Percentiles rank a stretch among this genome's conserved stretches.
These are phyloP conservation scores for Oryzias sinensis DNA, from an alignment of 2,797 vertebrate species.

Conservation along the genomic window DNA sequence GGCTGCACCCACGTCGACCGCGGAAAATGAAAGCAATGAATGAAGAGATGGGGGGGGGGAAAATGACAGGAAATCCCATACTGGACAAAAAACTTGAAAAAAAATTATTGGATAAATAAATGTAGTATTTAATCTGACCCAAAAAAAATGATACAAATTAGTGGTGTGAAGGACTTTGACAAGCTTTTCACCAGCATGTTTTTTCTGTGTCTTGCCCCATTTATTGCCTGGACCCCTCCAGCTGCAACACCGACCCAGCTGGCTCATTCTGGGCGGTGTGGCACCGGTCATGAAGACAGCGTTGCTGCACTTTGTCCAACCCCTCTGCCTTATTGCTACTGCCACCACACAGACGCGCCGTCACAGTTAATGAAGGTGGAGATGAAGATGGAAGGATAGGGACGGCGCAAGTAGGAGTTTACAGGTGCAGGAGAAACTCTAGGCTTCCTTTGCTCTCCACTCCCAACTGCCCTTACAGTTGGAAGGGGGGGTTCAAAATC, in stretches of 20 bases:
- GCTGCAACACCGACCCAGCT: constrained; percentile 21
- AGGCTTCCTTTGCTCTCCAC: constrained; percentile 40
- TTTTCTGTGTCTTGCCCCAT: constrained; percentile 47
- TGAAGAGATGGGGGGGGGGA: constrained; percentile 31
- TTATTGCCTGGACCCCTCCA: constrained; percentile 16
- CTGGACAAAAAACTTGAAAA: constrained; percentile 52
- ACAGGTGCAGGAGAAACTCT: constrained; percentile 19
- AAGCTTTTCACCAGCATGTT: constrained; percentile 54
- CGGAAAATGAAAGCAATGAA: constrained; percentile 42
- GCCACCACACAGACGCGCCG: constrained; percentile 36
- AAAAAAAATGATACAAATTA: background rate
- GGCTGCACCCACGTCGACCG: constrained; percentile 47
- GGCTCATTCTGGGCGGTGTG: constrained; percentile 9
- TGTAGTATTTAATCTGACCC: constrained; percentile 11
- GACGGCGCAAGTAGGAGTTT: constrained; percentile 22
- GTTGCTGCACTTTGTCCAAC: constrained; percentile 6
- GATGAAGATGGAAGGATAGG: constrained; percentile 17
- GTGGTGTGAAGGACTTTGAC: background rate
- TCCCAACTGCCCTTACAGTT: constrained; percentile 38
- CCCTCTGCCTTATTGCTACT: constrained; percentile 43
- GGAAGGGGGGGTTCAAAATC: constrained; percentile 41
- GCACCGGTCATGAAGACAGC: background rate
- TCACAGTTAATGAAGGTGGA: constrained; percentile 35
- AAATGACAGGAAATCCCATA: constrained; percentile 41
- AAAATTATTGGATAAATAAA: constrained; percentile 9